Evolutionary conservation across 1,140 invertebrate genomes (phyloP).

Genomic region (Berghia stephanieae): DNA sequence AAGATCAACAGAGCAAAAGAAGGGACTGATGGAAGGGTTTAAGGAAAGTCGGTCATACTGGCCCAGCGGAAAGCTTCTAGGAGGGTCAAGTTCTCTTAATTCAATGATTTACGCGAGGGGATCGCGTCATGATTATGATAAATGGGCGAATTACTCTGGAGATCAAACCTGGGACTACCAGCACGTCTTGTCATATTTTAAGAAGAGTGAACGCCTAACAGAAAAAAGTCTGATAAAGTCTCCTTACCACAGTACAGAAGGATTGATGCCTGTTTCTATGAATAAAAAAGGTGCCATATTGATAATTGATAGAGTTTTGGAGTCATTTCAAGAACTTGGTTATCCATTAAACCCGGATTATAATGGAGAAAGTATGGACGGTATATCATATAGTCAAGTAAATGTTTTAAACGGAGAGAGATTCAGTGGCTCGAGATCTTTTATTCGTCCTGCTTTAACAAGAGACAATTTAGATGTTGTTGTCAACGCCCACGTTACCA

Average conservation of each 20-base stretch:
- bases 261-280: not conserved
- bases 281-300: not conserved
- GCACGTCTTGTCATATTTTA: slow-evolving; percentile 88
- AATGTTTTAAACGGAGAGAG: slow-evolving; percentile 91
- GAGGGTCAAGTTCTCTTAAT: slow-evolving; percentile 32
- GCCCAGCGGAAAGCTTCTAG: slow-evolving; percentile 26
- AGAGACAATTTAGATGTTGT: slow-evolving; percentile 51
- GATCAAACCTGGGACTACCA: slow-evolving; percentile 90
- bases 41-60: not conserved
- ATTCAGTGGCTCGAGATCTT: slow-evolving; percentile 46
- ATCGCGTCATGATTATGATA: slow-evolving; percentile 89
- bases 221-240: slow-evolving; percentile 57
- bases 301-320: not conserved
- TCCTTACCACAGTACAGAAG: not conserved
- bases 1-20: not conserved
- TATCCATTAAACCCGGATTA: slow-evolving; percentile 12
- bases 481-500: slow-evolving; percentile 56
- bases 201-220: slow-evolving; percentile 78
- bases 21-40: not conserved
- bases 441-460: slow-evolving; percentile 43
- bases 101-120: slow-evolving; percentile 71
- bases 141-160: slow-evolving; percentile 83
- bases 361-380: not conserved
- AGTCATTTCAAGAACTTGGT: not conserved
- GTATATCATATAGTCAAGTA: slow-evolving; percentile 81